Base-by-base conservation (phyloP, 2,797 vertebrate species). In the Microcaecilia unicolor region DNA sequence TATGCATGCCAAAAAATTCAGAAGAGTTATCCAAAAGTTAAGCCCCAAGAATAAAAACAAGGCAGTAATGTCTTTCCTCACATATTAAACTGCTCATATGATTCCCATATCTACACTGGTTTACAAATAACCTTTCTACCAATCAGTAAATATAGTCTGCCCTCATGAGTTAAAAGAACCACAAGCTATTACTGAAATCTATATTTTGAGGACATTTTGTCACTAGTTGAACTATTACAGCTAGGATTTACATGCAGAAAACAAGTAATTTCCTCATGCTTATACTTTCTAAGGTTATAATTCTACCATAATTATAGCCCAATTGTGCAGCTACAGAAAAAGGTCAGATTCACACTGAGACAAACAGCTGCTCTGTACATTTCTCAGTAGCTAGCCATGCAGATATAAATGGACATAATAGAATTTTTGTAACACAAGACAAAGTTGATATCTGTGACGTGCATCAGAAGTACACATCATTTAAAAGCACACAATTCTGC, bases 291-390 rank as follows among this genome's bases (percentile, higher is more conserved):
- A 20, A 48, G 24, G 15, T 40, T 40, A 6, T 37, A 51, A 48
- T 8, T 56, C 22, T 48, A 37, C 15, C 2, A 0, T 24, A 56
- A 58, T 5, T 61, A 52, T 57, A 63, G 37, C 24, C 38, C 34
- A 62, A 51, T 38, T 40, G 47, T 42, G 43, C 41, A 34, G 25
- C 25, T 41, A 66, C 33, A 64, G 53, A 27, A 66, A 47, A 41
- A 29, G 37, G 50, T 58, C 30, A 56, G 39, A 63, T 55, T 67
- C 64, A 61, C 20, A 47, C 54, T 43, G 55, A 28, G 49, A 61
- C 30, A 55, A 59, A 55, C 55, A 66, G 51, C 41, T 61, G 48
- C 22, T 51, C 26, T 74, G 28, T 33, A 15, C 22, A 15, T 32
- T 47, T 45, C 15, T 27, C 16, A 48, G 26, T 41, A 9, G 4